Evolutionary conservation across 2,888 invertebrate species (phyloP), one percentile per base, ranked within the genome.

Genomic region (Chymomyza amoena): DNA sequence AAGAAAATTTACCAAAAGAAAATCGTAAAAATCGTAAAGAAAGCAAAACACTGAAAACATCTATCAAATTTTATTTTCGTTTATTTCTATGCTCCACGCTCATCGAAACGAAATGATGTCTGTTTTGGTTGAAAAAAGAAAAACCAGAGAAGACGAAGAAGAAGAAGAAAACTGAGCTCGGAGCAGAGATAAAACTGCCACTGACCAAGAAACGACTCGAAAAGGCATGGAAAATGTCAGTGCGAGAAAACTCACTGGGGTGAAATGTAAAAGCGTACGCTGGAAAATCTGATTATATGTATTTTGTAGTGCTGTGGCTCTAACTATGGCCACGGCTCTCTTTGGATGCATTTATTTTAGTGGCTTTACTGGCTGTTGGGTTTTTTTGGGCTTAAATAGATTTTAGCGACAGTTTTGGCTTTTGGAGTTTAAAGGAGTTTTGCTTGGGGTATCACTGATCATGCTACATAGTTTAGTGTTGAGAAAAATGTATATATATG

Each of bases 31-130:
- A 6, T 32, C 39, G 13, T 13, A 39, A 13, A 10, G 13, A 39
- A 45, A 45, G 13, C 39, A 45, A 45, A 13, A 79, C 84, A 79
- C 69, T 60, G 62, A 69, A 72, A 85, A 76, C 79, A 84, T 84
- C 88, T 87, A 84, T 84, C 83, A 87, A 85, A 85, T 74, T 71
- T 69, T 45, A 13, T 45, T 73, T 69, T 73, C 73, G 74, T 70
- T 81, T 82, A 72, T 80, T 76, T 66, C 32, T 32, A 32, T 71
- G 52, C 69, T 32, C 0, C 66, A 69, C 61, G 69, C 67, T 60
- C 66, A 61, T 64, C 62, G 56, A 78, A 77, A 70, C 65, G 61
- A 62, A 71, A 73, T 67, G 73, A 73, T 72, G 56, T 54, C 32
- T 56, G 6, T 64, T 64, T 32, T 32, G 7, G 32, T 1, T 25